These are phyloP conservation scores for Cardinalis cardinalis DNA, from an alignment of 2,113 vertebrate species.

Conservation along the genomic window DNA sequence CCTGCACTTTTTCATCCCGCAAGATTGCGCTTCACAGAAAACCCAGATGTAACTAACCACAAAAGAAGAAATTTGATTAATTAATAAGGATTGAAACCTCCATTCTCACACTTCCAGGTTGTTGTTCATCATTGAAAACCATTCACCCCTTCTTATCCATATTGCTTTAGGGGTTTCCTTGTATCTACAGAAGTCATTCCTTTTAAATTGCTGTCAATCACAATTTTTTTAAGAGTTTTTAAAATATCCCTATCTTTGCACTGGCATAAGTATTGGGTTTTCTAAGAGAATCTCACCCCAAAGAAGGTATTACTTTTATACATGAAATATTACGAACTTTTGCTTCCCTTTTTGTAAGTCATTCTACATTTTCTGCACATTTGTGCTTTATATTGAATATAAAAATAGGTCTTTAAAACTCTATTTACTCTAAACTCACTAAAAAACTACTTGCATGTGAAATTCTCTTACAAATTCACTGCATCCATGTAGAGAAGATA, in stretches of 20 bases:
- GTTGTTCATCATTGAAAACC: constrained; percentile 64
- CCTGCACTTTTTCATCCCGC: constrained; percentile 6
- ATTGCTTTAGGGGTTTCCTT: constrained; percentile 70
- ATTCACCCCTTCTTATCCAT: constrained; percentile 57
- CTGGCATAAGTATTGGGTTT: constrained; percentile 73
- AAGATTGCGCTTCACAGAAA: constrained; percentile 56
- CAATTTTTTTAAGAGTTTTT: constrained; percentile 60
- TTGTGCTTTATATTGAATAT: constrained; percentile 83
- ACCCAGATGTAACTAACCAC: constrained; percentile 25
- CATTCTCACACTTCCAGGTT: constrained; percentile 66
- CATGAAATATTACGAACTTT: constrained; percentile 75
- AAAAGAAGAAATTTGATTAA: constrained; percentile 72
- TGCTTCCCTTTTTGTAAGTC: constrained; percentile 80
- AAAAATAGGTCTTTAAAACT: constrained; percentile 86
- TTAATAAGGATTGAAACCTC: constrained; percentile 66
- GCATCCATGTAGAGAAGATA: constrained; percentile 78
- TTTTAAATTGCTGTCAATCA: constrained; percentile 65
- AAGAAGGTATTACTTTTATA: constrained; percentile 79
- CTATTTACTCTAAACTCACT: constrained; percentile 80
- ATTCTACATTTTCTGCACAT: constrained; percentile 81
- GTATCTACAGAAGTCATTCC: constrained; percentile 66
- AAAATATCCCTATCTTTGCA: constrained; percentile 73
- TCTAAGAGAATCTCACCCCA: constrained; percentile 71
- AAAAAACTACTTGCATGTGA: constrained; percentile 86
- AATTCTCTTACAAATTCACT: constrained; percentile 86